Conservation (phyloP, 2,888 invertebrate genomes). For the Clepsis dumicolana region DNA sequence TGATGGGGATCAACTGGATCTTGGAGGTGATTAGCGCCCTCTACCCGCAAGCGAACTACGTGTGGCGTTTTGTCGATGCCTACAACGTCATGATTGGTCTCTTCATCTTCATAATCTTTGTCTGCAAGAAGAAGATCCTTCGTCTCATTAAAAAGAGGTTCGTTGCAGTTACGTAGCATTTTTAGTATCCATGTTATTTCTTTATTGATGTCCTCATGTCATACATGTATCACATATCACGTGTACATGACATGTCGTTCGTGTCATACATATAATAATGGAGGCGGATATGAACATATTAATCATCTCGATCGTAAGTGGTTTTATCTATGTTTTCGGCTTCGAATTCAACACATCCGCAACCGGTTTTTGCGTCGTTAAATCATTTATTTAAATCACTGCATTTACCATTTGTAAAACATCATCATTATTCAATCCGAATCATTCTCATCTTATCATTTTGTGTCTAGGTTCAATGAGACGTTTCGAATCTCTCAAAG, state of each 20-base stretch:
- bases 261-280: too few relatives aligned
- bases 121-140: constrained; percentile 89
- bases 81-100: constrained; percentile 90
- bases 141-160: constrained; percentile 87
- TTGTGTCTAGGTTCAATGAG: constrained; percentile 65
- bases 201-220: not conserved
- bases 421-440: not conserved
- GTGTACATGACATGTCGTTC: too few relatives aligned
- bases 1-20: constrained; percentile 92
- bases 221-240: not conserved
- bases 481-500: constrained; percentile 52
- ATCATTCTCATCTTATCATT: constrained; percentile 46
- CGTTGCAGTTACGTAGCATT: constrained; percentile 48
- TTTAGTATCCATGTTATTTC: not conserved
- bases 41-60: constrained; percentile 72
- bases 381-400: too few relatives aligned
- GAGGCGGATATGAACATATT: too few relatives aligned
- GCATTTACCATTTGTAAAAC: too few relatives aligned
- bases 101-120: constrained; percentile 90
- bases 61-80: constrained; percentile 88
- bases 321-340: too few relatives aligned
- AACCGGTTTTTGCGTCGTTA: too few relatives aligned
- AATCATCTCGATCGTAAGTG: too few relatives aligned
- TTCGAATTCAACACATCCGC: too few relatives aligned
- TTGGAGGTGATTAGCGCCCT: constrained; percentile 89